phyloP scores from a whole-genome alignment of 2,797 vertebrate genomes.

The Catharus ustulatus region DNA sequence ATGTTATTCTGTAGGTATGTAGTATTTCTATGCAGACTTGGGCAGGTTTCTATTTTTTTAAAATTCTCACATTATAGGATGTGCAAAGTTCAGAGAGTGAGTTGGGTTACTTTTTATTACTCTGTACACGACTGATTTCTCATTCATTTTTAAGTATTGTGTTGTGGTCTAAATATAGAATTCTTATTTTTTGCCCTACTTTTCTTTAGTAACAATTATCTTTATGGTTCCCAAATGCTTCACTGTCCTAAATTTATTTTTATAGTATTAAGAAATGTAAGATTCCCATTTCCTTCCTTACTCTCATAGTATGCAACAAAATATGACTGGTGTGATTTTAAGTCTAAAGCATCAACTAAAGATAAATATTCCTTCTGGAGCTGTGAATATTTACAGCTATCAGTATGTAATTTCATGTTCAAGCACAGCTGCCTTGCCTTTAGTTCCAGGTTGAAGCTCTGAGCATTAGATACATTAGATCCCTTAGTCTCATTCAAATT shows the following conservation, averaged over 20 bases:
- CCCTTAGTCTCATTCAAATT: not conserved
- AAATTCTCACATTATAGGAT: not conserved
- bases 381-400: not conserved
- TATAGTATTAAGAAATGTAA: not conserved
- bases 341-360: not conserved
- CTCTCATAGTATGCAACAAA: not conserved
- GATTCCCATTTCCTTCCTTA: not conserved
- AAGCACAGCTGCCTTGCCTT: not conserved
- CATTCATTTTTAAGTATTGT: not conserved
- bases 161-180: not conserved
- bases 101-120: not conserved
- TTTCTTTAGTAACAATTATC: not conserved
- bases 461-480: not conserved
- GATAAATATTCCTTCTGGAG: not conserved
- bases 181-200: not conserved
- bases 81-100: not conserved
- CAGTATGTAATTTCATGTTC: not conserved
- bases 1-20: not conserved
- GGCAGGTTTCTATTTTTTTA: fast-evolving
- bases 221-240: not conserved
- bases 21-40: not conserved
- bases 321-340: not conserved
- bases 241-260: not conserved
- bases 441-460: not conserved
- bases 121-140: not conserved